A percentile compares a stretch with the other conserved stretches of the same genome.
Evolutionary conservation across 37 sponge, comb jelly and placozoan genomes (phyloP).

Genomic region (Dysidea cf. avara): DNA sequence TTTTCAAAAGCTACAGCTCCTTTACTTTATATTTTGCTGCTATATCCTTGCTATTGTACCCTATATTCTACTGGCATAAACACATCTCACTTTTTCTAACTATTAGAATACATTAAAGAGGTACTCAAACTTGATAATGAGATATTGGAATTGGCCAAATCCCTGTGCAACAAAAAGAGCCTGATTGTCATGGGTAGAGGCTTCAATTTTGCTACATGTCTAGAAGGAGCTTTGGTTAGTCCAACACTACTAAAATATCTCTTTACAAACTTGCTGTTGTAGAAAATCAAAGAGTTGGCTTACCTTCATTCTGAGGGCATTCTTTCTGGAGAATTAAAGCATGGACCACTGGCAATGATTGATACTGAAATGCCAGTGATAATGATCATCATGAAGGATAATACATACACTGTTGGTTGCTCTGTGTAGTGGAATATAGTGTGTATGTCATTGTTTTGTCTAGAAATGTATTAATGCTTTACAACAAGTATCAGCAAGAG

Average conservation of each 20-base stretch:
- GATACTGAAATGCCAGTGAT: slow-evolving; percentile 98
- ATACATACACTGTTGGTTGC: slow-evolving; percentile 67
- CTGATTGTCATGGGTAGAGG: slow-evolving; percentile 97
- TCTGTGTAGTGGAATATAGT: neutral
- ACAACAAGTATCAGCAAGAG: slow-evolving; percentile 85
- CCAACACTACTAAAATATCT: neutral
- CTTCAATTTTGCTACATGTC: slow-evolving; percentile 97
- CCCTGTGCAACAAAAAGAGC: slow-evolving; percentile 88
- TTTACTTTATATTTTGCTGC: too few species aligned
- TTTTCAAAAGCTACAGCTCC: too few species aligned
- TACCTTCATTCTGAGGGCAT: slow-evolving; percentile 98
- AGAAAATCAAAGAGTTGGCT: slow-evolving; percentile 92
- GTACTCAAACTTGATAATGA: slow-evolving; percentile 68
- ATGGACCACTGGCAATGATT: slow-evolving; percentile 98
- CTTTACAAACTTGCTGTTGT: neutral
- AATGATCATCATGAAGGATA: slow-evolving; percentile 89
- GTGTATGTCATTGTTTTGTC: neutral
- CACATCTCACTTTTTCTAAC: too few species aligned
- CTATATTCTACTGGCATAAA: too few species aligned
- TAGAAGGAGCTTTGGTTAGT: slow-evolving; percentile 96
- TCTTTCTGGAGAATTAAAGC: slow-evolving; percentile 97
- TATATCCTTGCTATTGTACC: too few species aligned
- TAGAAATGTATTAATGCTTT: slow-evolving; percentile 94
- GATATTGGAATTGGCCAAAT: slow-evolving; percentile 75
- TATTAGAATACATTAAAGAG: slow-evolving; percentile 76